Percentiles rank a stretch among this genome's conserved stretches.
Conservation (phyloP, 2,113 vertebrate genomes). For the Petrocephalus microphthalmus region DNA sequence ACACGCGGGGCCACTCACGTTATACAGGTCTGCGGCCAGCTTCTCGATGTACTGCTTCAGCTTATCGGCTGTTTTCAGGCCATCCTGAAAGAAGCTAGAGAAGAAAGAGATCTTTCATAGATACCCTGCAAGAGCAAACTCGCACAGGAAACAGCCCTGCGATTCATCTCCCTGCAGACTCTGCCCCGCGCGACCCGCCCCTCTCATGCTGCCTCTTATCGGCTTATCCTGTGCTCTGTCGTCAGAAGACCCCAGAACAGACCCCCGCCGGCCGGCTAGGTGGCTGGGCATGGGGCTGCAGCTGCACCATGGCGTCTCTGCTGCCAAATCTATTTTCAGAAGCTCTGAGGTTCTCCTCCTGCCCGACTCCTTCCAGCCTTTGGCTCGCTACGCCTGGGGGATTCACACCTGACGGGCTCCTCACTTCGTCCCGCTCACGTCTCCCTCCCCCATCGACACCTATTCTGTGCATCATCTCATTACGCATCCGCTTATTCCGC, state of each 20-base stretch:
- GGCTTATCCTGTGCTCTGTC: not conserved
- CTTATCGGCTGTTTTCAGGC: slow-evolving; percentile 97
- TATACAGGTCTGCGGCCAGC: slow-evolving; percentile 92
- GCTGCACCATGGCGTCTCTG: not conserved
- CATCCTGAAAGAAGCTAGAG: slow-evolving; percentile 94
- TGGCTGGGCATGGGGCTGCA: not conserved
- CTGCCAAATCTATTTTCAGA: not conserved
- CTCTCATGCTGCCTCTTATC: not conserved
- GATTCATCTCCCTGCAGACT: not conserved
- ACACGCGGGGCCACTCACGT: slow-evolving; percentile 64
- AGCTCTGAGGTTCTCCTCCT: not conserved
- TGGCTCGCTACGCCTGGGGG: not conserved
- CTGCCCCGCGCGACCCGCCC: not conserved
- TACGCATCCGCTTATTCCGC: not conserved
- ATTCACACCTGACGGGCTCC: not conserved
- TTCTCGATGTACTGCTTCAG: slow-evolving; percentile 98
- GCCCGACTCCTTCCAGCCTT: not conserved
- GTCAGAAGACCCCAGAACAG: not conserved
- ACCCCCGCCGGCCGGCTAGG: not conserved
- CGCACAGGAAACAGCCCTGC: not conserved
- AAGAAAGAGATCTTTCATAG: slow-evolving; percentile 25
- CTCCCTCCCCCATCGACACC: not conserved
- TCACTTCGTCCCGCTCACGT: not conserved
- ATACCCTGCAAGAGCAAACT: not conserved
- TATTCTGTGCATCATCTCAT: not conserved